Evolutionary conservation across 2,888 invertebrate species (phyloP).

Genomic region (Cosmorhoe ocellata): DNA sequence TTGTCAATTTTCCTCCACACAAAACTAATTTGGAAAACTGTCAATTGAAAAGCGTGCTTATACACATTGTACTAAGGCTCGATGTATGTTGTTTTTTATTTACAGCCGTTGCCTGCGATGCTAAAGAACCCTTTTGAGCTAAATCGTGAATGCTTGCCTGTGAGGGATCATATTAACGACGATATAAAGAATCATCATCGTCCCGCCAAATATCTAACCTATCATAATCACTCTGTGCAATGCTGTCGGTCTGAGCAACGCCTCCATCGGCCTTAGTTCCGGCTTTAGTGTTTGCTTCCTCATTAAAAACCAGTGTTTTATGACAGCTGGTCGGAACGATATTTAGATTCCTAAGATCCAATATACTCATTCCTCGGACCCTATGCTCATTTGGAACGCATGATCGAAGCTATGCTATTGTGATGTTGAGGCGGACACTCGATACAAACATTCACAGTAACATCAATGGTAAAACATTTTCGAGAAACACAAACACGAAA

Average conservation of each 20-base stretch:
- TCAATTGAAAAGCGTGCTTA: slow-evolving; percentile 66
- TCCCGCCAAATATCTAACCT: slow-evolving; percentile 76
- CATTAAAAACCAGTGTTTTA: slow-evolving; percentile 71
- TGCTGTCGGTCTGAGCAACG: slow-evolving; percentile 49
- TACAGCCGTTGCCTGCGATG: slow-evolving; percentile 83
- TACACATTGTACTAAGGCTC: slow-evolving; percentile 77
- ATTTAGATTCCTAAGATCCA: slow-evolving; percentile 42
- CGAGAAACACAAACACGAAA: slow-evolving; percentile 70
- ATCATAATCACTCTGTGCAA: slow-evolving; percentile 76
- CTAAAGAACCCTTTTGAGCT: slow-evolving; percentile 82
- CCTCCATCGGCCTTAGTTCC: slow-evolving; percentile 49
- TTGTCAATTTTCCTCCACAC: slow-evolving; percentile 54
- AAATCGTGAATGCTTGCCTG: slow-evolving; percentile 83
- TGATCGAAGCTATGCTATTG: slow-evolving; percentile 68
- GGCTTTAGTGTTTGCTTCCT: slow-evolving; percentile 76
- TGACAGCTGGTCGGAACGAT: slow-evolving; percentile 66
- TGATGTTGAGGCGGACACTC: slow-evolving; percentile 64
- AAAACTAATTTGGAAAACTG: slow-evolving; percentile 41
- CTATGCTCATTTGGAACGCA: slow-evolving; percentile 72
- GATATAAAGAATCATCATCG: slow-evolving; percentile 77
- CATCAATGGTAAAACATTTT: slow-evolving; percentile 75
- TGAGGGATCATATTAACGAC: slow-evolving; percentile 82
- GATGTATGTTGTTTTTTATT: slow-evolving; percentile 83
- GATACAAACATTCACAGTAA: slow-evolving; percentile 70
- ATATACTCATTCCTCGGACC: slow-evolving; percentile 77